Evolutionary conservation across 2,797 vertebrate genomes (phyloP).

Genomic region (Siniperca undulata): DNA sequence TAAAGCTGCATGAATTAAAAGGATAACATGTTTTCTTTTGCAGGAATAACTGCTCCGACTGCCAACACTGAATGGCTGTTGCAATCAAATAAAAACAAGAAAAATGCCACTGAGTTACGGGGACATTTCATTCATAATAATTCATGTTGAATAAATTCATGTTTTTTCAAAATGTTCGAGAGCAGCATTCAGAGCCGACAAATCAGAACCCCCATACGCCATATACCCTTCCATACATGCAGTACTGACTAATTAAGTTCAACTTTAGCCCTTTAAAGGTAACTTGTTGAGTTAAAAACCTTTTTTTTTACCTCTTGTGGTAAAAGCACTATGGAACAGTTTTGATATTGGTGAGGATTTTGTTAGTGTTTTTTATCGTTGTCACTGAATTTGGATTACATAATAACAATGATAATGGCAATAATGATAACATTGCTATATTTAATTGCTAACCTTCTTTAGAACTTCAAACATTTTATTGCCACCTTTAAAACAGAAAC

Average conservation of each 20-base stretch:
- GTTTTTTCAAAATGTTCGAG: not conserved
- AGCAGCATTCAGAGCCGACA: not conserved
- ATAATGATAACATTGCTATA: not conserved
- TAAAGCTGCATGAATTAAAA: not conserved
- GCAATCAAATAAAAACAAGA: not conserved
- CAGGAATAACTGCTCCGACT: not conserved
- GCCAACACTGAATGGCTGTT: not conserved
- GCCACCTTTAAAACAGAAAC: conserved; percentile 10
- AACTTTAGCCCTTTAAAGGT: not conserved
- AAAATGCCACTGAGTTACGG: not conserved
- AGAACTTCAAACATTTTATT: conserved; percentile 32
- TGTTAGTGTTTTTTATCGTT: not conserved
- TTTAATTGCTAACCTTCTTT: not conserved
- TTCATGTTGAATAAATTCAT: not conserved
- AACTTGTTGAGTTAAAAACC: not conserved
- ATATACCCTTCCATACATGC: not conserved
- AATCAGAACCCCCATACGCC: not conserved
- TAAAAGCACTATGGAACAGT: not conserved
- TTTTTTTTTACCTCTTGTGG: not conserved
- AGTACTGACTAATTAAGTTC: not conserved
- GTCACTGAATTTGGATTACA: not conserved
- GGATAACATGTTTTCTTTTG: not conserved
- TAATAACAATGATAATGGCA: not conserved
- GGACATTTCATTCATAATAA: not conserved
- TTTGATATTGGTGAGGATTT: not conserved